Conservation (phyloP, 2,797 vertebrate genomes). For the Brotula barbata region DNA sequence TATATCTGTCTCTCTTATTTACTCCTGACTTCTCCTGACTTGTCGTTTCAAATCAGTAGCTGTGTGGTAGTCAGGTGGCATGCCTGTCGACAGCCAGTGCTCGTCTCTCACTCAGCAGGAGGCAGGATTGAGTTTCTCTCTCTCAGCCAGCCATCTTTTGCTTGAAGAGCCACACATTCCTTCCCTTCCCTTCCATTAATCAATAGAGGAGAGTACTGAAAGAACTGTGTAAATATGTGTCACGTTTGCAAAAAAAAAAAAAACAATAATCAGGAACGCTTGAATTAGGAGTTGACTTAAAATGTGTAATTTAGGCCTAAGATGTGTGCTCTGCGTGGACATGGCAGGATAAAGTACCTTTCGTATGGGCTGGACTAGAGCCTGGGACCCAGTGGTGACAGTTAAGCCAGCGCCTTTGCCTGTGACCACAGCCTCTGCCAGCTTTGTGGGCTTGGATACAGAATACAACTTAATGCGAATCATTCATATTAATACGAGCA, state of each 20-base stretch:
- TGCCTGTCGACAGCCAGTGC: constrained; percentile 64
- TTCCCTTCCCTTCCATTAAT: constrained; percentile 33
- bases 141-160: constrained; percentile 58
- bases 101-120: constrained; percentile 71
- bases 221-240: constrained; percentile 9
- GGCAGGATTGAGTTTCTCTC: constrained; percentile 68
- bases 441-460: constrained; percentile 1
- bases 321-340: neutral
- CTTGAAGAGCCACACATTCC: constrained; percentile 44
- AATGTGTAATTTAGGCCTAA: neutral
- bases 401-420: constrained; percentile 23
- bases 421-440: constrained; percentile 16
- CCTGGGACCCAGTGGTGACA: neutral
- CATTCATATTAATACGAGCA: constrained; percentile 6
- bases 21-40: constrained; percentile 72
- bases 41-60: constrained; percentile 75
- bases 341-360: neutral
- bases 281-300: neutral
- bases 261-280: neutral
- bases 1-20: constrained; percentile 70
- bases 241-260: neutral
- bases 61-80: constrained; percentile 64
- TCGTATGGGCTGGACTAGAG: constrained; percentile 14
- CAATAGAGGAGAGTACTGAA: constrained; percentile 17
- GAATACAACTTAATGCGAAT: constrained; percentile 5